Conservation (phyloP, 2,113 vertebrate genomes). For the Charina bottae region DNA sequence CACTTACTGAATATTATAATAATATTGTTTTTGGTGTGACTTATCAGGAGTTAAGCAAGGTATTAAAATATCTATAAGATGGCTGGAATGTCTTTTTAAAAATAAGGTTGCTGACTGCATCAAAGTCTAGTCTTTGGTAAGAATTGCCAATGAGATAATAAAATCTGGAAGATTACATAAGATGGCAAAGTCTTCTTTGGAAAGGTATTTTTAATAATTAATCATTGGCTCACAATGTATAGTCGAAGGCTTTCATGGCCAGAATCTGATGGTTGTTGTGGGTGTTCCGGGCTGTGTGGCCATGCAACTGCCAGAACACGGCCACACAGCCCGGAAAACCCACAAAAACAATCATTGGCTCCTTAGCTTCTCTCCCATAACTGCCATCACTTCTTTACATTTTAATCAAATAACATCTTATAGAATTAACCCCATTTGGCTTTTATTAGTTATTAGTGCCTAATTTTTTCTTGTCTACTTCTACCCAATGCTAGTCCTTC, state of each 20-base stretch:
- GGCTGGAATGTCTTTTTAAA: slow-evolving; percentile 2
- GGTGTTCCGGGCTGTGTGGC: too few relatives aligned
- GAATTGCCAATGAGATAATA: neutral
- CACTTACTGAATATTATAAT: slow-evolving; percentile 1
- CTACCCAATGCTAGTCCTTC: neutral
- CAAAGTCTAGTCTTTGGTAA: neutral
- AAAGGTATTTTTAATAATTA: slow-evolving; percentile 12
- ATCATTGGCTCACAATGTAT: neutral
- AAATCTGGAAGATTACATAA: slow-evolving; percentile 12
- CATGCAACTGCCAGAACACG: too few relatives aligned
- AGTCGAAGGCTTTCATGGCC: too few relatives aligned
- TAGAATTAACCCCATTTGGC: neutral
- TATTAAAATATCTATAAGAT: slow-evolving; percentile 25
- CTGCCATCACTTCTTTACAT: neutral
- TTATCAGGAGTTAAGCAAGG: slow-evolving; percentile 26
- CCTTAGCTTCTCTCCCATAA: neutral
- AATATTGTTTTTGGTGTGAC: neutral
- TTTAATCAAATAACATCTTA: neutral
- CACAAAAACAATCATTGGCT: neutral
- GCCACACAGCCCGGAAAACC: too few relatives aligned
- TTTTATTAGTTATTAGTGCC: neutral
- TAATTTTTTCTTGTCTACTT: neutral
- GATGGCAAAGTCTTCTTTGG: neutral
- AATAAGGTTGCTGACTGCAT: neutral
- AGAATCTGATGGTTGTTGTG: too few relatives aligned